These are phyloP conservation scores for Uloborus diversus DNA, from an alignment of 1,140 invertebrate species.

Conservation along the genomic window DNA sequence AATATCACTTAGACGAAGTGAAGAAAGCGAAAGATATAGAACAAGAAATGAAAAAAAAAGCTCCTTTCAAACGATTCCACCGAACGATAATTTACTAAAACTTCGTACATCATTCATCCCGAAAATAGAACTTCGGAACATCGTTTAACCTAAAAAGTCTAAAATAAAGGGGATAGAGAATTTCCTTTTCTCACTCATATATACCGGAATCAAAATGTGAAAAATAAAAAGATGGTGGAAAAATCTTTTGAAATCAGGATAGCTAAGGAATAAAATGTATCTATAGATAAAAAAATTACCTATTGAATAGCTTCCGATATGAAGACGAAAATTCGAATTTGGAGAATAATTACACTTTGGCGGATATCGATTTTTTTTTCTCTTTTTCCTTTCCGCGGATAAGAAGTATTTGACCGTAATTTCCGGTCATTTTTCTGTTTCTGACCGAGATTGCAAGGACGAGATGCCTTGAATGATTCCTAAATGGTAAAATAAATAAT, in stretches of 20 bases:
- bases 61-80: slow-evolving; percentile 14
- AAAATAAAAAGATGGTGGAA: background rate
- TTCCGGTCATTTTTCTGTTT: slow-evolving; percentile 52
- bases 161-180: slow-evolving; percentile 8
- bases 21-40: slow-evolving; percentile 23
- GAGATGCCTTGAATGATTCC: background rate
- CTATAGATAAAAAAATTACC: slow-evolving; percentile 8
- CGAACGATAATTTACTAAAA: slow-evolving; percentile 49
- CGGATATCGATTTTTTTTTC: slow-evolving; percentile 45
- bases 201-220: background rate
- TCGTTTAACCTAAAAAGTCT: slow-evolving; percentile 43
- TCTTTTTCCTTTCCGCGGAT: background rate
- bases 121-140: slow-evolving; percentile 42
- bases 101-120: slow-evolving; percentile 52
- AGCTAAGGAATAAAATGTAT: slow-evolving; percentile 36
- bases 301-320: slow-evolving; percentile 47
- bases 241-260: slow-evolving; percentile 6
- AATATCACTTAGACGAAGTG: slow-evolving; percentile 19
- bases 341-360: slow-evolving; percentile 43
- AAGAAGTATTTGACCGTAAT: slow-evolving; percentile 53
- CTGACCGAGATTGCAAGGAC: slow-evolving; percentile 3
- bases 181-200: background rate
- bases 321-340: slow-evolving; percentile 30
- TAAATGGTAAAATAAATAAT: slow-evolving; percentile 5
- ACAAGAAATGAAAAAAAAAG: no score